Conservation (phyloP, 2,888 invertebrate species). For the Prenolepis imparis region DNA sequence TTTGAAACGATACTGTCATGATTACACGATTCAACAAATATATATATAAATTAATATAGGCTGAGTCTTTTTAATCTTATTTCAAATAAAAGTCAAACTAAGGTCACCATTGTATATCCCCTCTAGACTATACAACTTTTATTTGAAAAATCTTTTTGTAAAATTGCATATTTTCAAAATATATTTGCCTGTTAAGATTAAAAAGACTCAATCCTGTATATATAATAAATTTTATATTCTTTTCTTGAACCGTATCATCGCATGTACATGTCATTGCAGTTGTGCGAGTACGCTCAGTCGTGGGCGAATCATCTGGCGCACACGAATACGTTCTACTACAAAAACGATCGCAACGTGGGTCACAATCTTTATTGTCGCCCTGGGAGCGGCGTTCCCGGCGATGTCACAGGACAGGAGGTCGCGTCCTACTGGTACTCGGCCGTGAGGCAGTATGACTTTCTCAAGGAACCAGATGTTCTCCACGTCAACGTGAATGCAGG, state of each 20-base stretch:
- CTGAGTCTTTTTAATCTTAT: no score
- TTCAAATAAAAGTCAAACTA: no score
- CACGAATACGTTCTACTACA: conserved; percentile 92
- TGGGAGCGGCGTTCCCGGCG: conserved; percentile 90
- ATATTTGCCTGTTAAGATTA: no score
- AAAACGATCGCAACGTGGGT: conserved; percentile 92
- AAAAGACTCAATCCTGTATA: no score
- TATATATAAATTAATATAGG: no score
- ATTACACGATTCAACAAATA: neutral
- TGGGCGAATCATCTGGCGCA: conserved; percentile 96
- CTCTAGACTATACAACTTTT: no score
- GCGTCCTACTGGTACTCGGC: conserved; percentile 94
- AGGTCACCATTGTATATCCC: no score
- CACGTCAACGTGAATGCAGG: conserved; percentile 94
- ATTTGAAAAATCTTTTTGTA: no score
- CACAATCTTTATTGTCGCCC: conserved; percentile 93
- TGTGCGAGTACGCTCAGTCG: conserved; percentile 93
- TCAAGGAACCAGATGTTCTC: conserved; percentile 91
- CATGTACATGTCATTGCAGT: conserved; percentile 84
- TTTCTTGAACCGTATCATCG: no score
- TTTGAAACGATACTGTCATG: neutral
- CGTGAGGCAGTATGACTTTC: conserved; percentile 91
- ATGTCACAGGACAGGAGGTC: conserved; percentile 93
- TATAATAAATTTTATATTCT: no score
- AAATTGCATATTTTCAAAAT: no score